Evolutionary conservation across 1,140 invertebrate species (phyloP).

Genomic region (Lordiphosa collinella): DNA sequence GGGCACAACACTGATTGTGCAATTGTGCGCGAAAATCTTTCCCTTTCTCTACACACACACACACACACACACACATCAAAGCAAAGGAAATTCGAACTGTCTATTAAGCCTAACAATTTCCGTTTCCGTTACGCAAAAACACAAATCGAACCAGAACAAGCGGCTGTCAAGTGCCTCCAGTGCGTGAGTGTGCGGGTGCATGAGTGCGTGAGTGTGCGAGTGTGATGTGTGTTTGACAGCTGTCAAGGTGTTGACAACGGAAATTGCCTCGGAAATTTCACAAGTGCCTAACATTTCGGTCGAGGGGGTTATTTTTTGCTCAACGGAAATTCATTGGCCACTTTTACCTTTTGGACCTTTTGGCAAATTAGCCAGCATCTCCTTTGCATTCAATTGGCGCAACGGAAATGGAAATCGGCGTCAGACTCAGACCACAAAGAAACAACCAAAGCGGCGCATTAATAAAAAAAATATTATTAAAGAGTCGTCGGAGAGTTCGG

Average conservation of each 20-base stretch:
- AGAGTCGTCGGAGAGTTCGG: constrained; percentile 1
- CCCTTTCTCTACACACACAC: no score
- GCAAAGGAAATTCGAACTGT: constrained; percentile 65
- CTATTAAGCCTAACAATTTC: constrained; percentile 78
- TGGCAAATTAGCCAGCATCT: constrained; percentile 29
- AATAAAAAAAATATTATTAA: constrained; percentile 44
- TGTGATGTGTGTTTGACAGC: constrained; percentile 56
- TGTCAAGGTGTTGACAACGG: constrained; percentile 73
- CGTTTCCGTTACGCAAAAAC: constrained; percentile 55
- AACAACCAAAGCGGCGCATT: constrained; percentile 1
- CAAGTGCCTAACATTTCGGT: constrained; percentile 52
- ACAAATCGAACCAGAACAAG: constrained; percentile 22
- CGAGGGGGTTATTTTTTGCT: background rate
- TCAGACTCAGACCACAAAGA: constrained; percentile 18
- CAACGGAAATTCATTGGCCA: constrained; percentile 14
- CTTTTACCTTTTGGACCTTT: constrained; percentile 4
- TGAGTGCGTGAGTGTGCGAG: constrained; percentile 18
- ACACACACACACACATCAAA: constrained; percentile 33
- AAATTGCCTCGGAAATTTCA: constrained; percentile 74
- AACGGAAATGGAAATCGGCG: constrained; percentile 52
- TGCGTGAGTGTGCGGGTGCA: constrained; percentile 2
- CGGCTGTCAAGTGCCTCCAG: constrained; percentile 29
- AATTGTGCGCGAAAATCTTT: constrained; percentile 33
- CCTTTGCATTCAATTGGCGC: constrained; percentile 34
- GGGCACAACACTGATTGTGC: constrained; percentile 44